Percentiles rank a stretch among this genome's conserved stretches.
Conservation (phyloP, 2,797 vertebrate genomes). For the Phataginus tetradactyla region DNA sequence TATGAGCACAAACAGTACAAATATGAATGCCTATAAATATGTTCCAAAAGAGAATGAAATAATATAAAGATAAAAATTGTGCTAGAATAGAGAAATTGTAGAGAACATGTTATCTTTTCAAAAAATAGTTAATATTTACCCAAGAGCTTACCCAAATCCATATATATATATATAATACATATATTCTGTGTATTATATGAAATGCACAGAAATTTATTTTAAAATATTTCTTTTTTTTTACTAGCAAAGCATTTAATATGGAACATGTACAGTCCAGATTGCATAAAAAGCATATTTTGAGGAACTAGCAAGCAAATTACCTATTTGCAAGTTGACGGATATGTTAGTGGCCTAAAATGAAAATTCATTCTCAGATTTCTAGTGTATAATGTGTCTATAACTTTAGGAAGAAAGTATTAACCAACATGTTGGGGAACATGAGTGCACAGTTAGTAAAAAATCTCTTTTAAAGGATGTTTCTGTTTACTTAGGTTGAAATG, state of each 20-base stretch:
- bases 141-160: not conserved
- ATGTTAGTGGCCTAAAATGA: constrained; percentile 50
- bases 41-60: not conserved
- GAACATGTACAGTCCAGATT: not conserved
- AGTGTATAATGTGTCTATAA: constrained; percentile 52
- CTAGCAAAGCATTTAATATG: not conserved
- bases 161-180: not conserved
- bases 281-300: not conserved
- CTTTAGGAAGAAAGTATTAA: constrained; percentile 19
- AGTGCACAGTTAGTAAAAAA: not conserved
- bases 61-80: not conserved
- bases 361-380: constrained; percentile 40
- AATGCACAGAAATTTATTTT: not conserved
- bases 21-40: not conserved
- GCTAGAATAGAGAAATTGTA: not conserved
- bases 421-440: not conserved
- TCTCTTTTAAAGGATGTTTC: constrained; percentile 15
- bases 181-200: not conserved
- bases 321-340: constrained; percentile 34
- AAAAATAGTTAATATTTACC: not conserved
- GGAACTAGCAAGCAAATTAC: constrained; percentile 33
- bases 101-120: not conserved
- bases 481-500: constrained; percentile 39
- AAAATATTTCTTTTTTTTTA: not conserved
- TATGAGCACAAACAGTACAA: not conserved